phyloP scores from a whole-genome alignment of 1,140 invertebrate genomes.

The Drosophila albomicans region DNA sequence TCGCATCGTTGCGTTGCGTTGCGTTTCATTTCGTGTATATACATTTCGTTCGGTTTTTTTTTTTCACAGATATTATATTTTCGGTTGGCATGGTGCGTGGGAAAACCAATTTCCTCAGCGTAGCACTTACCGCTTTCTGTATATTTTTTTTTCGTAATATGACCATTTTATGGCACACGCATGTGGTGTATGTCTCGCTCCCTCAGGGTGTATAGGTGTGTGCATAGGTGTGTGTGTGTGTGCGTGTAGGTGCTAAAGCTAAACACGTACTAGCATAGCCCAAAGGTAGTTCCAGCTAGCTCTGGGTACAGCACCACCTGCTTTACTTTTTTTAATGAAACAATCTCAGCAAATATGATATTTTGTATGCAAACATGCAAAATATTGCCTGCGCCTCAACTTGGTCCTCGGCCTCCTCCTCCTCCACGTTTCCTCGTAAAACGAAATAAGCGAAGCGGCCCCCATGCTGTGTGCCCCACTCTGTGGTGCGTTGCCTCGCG shows the following conservation, averaged over 20 bases:
- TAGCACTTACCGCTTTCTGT: slow-evolving; percentile 59
- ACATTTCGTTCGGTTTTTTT: background rate
- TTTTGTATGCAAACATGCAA: slow-evolving; percentile 83
- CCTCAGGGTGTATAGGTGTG: background rate
- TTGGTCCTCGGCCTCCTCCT: background rate
- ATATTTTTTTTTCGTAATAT: slow-evolving; percentile 69
- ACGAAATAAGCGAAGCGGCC: slow-evolving; percentile 61
- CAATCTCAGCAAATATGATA: slow-evolving; percentile 82
- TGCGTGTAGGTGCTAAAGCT: slow-evolving; percentile 72
- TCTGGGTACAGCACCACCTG: slow-evolving; percentile 40
- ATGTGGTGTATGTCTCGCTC: slow-evolving; percentile 49
- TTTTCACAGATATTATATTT: slow-evolving; percentile 58
- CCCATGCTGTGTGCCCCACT: slow-evolving; percentile 40
- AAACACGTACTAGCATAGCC: slow-evolving; percentile 74
- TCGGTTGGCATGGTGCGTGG: slow-evolving; percentile 65
- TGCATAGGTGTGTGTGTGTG: slow-evolving; percentile 6
- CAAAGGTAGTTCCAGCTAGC: slow-evolving; percentile 35
- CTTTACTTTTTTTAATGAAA: slow-evolving; percentile 73
- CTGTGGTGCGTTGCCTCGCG: background rate
- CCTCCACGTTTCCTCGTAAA: slow-evolving; percentile 52
- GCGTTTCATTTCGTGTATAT: slow-evolving; percentile 1
- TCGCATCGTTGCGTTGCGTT: slow-evolving; percentile 23
- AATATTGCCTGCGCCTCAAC: slow-evolving; percentile 58
- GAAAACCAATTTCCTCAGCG: slow-evolving; percentile 76
- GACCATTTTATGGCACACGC: slow-evolving; percentile 78